Percentiles rank a stretch among this genome's conserved stretches.
Evolutionary conservation across 2,113 vertebrate genomes (phyloP).

Genomic region (Nicator chloris): DNA sequence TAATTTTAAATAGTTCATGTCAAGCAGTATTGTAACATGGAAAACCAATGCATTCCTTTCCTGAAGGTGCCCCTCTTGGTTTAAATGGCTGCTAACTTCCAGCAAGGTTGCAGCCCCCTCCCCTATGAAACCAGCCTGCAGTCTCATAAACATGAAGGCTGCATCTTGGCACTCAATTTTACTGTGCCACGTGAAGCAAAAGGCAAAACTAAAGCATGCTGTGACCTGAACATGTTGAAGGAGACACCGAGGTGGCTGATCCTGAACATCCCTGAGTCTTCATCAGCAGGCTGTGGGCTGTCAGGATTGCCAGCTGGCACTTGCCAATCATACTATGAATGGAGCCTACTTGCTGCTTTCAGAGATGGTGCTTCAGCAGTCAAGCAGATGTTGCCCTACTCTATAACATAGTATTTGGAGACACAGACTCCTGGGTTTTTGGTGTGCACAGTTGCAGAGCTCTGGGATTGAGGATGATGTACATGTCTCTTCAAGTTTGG

Average conservation of each 20-base stretch:
- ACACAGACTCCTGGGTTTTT: background rate
- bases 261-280: rapidly evolving
- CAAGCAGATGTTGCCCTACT: background rate
- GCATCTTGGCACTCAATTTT: background rate
- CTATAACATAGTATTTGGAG: background rate
- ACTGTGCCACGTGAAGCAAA: background rate
- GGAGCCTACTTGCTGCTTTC: background rate
- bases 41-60: background rate
- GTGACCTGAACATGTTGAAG: background rate
- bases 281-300: background rate
- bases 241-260: background rate
- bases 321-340: background rate
- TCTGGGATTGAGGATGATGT: background rate
- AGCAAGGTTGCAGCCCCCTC: background rate
- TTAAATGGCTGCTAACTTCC: background rate
- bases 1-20: background rate
- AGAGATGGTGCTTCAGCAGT: background rate
- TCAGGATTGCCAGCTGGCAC: background rate
- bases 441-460: background rate
- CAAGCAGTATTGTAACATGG: background rate
- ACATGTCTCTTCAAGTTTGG: background rate
- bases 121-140: background rate
- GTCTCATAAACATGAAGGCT: background rate
- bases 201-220: background rate
- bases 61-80: background rate